Base-by-base conservation (phyloP, 2,888 invertebrate genomes). In the Argyra leucocephala region DNA sequence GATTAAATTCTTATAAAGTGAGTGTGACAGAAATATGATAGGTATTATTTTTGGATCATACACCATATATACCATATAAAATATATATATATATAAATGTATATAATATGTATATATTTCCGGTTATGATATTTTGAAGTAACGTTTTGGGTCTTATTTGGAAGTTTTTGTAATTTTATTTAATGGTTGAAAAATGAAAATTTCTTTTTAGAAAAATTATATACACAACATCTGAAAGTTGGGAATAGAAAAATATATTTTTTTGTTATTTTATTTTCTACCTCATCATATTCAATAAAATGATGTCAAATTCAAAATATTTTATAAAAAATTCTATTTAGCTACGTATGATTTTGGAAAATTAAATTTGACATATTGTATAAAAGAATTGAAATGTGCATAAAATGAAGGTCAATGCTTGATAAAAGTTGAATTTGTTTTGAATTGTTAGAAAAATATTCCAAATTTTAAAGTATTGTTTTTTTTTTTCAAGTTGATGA, bases 11-110 rank as follows among this genome's bases (percentile, higher is more conserved):
- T 48, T 48, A 48, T 48, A 48, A 48, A 48, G 48, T 48, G 18
- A 48, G 48, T 48, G 48, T 48, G 48, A 48, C 48, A 48, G 48
- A 48, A 48, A 48, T 48, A 48, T 48, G 48, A 48, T 48, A 48
- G 48, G 48, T 48, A 48, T 48, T 48, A 48, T 48, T 48, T 48
- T 48, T 48, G 48, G 15, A 48, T 48, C 48, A 48, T 18, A n/a
- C n/a, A n/a, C n/a, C n/a, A n/a, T n/a, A n/a, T n/a, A n/a, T n/a
- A n/a, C n/a, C n/a, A n/a, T n/a, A n/a, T n/a, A n/a, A n/a, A n/a
- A n/a, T n/a, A n/a, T n/a, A n/a, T n/a, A n/a, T n/a, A n/a, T n/a
- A n/a, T n/a, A n/a, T n/a, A n/a, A n/a, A n/a, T n/a, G n/a, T n/a
- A n/a, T n/a, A n/a, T n/a, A n/a, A n/a, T n/a, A n/a, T n/a, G n/a